phyloP scores from a whole-genome alignment of 1,140 invertebrate species.

The Bombus confusus region DNA sequence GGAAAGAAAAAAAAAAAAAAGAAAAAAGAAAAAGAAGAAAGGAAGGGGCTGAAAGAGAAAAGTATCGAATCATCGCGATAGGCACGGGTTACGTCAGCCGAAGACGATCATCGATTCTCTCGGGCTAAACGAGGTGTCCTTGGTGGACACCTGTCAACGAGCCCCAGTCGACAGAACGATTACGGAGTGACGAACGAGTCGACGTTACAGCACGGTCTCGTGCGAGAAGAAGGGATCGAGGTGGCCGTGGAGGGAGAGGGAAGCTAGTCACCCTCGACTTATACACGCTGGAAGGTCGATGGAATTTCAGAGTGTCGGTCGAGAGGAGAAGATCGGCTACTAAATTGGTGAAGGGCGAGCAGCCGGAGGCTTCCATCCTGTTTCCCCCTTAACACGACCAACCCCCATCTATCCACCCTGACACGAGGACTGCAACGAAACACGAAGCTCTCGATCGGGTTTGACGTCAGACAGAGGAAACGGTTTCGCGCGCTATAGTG shows the following conservation, averaged over 20 bases:
- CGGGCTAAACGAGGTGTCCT: constrained; percentile 56
- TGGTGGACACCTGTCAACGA: constrained; percentile 65
- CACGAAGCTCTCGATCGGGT: constrained; percentile 37
- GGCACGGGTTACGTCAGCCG: constrained; percentile 58
- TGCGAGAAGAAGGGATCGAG: background rate
- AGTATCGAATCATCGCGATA: constrained; percentile 45
- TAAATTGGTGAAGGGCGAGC: constrained; percentile 64
- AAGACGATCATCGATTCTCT: constrained; percentile 37
- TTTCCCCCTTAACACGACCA: constrained; percentile 25
- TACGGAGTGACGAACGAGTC: constrained; percentile 51
- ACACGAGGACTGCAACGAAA: constrained; percentile 28
- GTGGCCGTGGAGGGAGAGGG: background rate
- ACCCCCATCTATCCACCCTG: constrained; percentile 12
- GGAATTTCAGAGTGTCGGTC: constrained; percentile 51
- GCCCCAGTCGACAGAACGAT: constrained; percentile 50
- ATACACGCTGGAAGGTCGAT: constrained; percentile 52
- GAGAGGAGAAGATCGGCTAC: constrained; percentile 59
- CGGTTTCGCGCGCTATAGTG: constrained; percentile 70
- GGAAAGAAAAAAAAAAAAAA: background rate
- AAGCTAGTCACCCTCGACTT: constrained; percentile 50
- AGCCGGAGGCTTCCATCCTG: constrained; percentile 37
- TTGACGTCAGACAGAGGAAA: constrained; percentile 77
- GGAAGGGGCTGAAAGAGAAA: background rate
- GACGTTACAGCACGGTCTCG: constrained; percentile 28
- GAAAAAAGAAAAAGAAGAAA: background rate